phyloP scores from a whole-genome alignment of 2,113 vertebrate genomes.

The Periophthalmus modestus region DNA sequence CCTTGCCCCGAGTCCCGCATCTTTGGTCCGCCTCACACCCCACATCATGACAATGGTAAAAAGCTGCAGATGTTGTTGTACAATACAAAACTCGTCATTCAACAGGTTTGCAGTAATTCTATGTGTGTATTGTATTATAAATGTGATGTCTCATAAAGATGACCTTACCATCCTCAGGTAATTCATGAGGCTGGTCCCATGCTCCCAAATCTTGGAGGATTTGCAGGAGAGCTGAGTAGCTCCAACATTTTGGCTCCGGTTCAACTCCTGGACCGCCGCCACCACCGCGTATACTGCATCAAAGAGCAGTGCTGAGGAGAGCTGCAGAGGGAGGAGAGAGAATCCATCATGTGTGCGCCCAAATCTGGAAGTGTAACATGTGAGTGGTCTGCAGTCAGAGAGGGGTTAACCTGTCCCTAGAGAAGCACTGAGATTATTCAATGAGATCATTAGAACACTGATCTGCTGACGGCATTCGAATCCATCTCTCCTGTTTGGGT shows the following conservation, averaged over 20 bases:
- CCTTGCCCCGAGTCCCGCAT: too few species aligned
- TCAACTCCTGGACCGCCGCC: conserved; percentile 92
- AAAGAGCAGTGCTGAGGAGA: conserved; percentile 93
- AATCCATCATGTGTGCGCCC: conserved; percentile 34
- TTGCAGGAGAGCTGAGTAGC: conserved; percentile 96
- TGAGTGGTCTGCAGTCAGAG: conserved; percentile 38
- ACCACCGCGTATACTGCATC: conserved; percentile 93
- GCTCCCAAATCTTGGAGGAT: conserved; percentile 98
- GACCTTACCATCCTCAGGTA: conserved; percentile 96
- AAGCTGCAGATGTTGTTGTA: too few species aligned
- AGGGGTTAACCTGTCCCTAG: conserved; percentile 65
- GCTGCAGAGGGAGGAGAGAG: conserved; percentile 69
- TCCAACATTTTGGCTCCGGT: conserved; percentile 95
- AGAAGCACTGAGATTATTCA: conserved; percentile 61
- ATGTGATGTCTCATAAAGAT: conserved; percentile 19
- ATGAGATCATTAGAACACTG: conserved; percentile 71
- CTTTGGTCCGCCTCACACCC: too few species aligned
- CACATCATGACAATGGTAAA: too few species aligned
- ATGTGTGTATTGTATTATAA: too few species aligned
- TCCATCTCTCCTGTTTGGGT: conserved; percentile 32
- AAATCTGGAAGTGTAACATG: conserved; percentile 28
- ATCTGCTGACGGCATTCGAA: conserved; percentile 66
- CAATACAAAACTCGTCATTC: background rate
- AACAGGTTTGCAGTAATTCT: background rate
- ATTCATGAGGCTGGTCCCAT: conserved; percentile 99